Evolutionary conservation across 2,113 vertebrate species (phyloP), one percentile per base, ranked within the genome.

Genomic region (Dunckerocampus dactyliophorus): DNA sequence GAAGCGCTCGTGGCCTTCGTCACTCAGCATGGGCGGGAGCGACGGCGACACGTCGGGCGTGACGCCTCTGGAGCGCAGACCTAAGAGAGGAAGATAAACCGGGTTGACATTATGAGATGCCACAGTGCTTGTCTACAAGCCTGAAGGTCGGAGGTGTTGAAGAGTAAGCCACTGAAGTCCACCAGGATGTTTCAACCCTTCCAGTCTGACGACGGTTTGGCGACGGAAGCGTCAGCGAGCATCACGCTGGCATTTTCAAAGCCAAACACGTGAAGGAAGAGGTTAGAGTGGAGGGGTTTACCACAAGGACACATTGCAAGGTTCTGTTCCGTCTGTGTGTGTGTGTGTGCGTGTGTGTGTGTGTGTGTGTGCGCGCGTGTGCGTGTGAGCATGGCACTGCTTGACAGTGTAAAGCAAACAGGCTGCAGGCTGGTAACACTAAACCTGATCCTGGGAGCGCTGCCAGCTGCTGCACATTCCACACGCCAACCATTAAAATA

Each of bases 391-490:
- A 55, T 54, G 19, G 75, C 63, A 69, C 71, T 58, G 63, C 75
- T 87, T 85, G 84, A 86, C 88, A 91, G 85, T 90, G 81, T 80
- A 89, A 91, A 90, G 88, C 86, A 92, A 92, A 89, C 82, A 85
- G 39, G 62, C 83, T 86, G 67, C 64, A 77, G 84, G 84, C 85
- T 80, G 84, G 79, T 81, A 88, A 88, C 75, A 85, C 81, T 85
- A 91, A 84, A 89, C 76, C 19, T 65, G 88, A 86, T 81, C 63
- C 82, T 74, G 31, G 53, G 78, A 80, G 80, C 57, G 72, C 24
- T n/a, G 83, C 85, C 83, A 86, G 82, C 87, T 90, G 78, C 89
- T 86, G 82, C 76, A 47, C 88, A 92, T 90, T 88, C 84, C 87
- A 89, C 68, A 81, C 81, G 77, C 73, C 31, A 67, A 78, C 88